Evolutionary conservation across 2,888 invertebrate genomes (phyloP).

Genomic region (Carpatolechia fugitivella): DNA sequence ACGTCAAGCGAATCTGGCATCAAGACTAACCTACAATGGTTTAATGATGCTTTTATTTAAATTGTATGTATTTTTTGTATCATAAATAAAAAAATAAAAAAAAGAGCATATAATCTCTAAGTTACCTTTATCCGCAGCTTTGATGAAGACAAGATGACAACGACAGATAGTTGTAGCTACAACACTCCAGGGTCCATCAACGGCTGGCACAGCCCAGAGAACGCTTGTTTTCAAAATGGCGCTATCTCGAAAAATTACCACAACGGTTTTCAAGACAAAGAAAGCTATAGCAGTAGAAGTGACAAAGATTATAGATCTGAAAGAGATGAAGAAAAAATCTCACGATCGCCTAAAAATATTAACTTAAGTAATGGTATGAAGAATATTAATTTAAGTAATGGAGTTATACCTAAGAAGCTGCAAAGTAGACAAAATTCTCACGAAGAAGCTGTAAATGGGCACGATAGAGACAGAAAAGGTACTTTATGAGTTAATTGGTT

Average conservation of each 20-base stretch:
- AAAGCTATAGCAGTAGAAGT: slow-evolving; percentile 37
- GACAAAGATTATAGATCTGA: slow-evolving; percentile 45
- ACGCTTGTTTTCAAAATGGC: slow-evolving; percentile 64
- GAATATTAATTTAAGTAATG: slow-evolving; percentile 68
- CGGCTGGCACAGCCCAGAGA: slow-evolving; percentile 78
- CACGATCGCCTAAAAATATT: slow-evolving; percentile 65
- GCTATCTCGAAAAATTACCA: slow-evolving; percentile 61
- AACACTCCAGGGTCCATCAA: slow-evolving; percentile 77
- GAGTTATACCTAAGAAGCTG: slow-evolving; percentile 50
- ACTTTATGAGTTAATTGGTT: too few relatives aligned
- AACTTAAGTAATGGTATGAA: slow-evolving; percentile 67
- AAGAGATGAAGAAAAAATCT: slow-evolving; percentile 43
- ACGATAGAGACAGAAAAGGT: slow-evolving; percentile 66
- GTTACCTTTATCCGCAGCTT: slow-evolving; percentile 43
- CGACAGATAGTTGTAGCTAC: slow-evolving; percentile 79
- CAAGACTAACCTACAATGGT: too few relatives aligned
- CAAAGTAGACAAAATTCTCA: slow-evolving; percentile 59
- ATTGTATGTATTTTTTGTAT: too few relatives aligned
- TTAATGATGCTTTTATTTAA: too few relatives aligned
- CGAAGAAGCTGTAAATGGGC: slow-evolving; percentile 60
- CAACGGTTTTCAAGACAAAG: slow-evolving; percentile 56
- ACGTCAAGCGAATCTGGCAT: too few relatives aligned
- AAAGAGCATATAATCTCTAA: too few relatives aligned
- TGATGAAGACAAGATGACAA: slow-evolving; percentile 80
- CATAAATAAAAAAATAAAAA: too few relatives aligned